Base-by-base conservation (phyloP, 2,888 invertebrate genomes). In the Eristalis pertinax region DNA sequence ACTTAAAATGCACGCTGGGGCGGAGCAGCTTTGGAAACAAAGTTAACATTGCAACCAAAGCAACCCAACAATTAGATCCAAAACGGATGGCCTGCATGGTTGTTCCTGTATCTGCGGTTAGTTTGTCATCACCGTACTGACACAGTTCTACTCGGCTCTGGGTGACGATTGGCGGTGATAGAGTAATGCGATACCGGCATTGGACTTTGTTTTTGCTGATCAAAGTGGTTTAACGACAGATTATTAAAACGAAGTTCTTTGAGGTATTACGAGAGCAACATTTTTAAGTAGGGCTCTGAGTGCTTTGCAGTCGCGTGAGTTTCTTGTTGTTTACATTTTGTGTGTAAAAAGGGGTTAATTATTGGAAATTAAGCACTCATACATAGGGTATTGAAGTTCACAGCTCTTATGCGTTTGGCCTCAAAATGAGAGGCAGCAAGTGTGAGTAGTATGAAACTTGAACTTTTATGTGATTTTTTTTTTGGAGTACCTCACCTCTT, bases 51-150 rank as follows among this genome's bases (percentile, higher is more conserved):
- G 50, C 50, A 50, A 19, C 50, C 50, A 19, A 50, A 50, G 26
- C 26, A 63, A 63, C 32, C 29, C 63, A 62, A 67, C 50, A 75
- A 24, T 62, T 38, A 67, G 67, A 32, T 75, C 67, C 65, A 43
- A 75, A 75, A 58, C 15, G 29, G 67, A n/a, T 65, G 50, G 41
- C 19, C 62, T 15, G 72, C 58, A 35, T 26, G 56, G 35, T 38
- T 35, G 74, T 75, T 74, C 62, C 38, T 60, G 35, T n/a, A 35
- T 50, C 60, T 80, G 78, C 75, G 69, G 82, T 74, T 65, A 58
- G 26, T 69, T 85, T 82, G 73, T 63, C 29, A 68, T 68, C 74
- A 69, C 50, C 78, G 63, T 79, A 83, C 83, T 86, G 86, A 83
- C 87, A 84, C 77, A 84, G 43, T 87, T 84, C 65, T 80, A 19